Evolutionary conservation across 2,888 invertebrate genomes (phyloP).

Genomic region (Zhuqinia jingwanae): DNA sequence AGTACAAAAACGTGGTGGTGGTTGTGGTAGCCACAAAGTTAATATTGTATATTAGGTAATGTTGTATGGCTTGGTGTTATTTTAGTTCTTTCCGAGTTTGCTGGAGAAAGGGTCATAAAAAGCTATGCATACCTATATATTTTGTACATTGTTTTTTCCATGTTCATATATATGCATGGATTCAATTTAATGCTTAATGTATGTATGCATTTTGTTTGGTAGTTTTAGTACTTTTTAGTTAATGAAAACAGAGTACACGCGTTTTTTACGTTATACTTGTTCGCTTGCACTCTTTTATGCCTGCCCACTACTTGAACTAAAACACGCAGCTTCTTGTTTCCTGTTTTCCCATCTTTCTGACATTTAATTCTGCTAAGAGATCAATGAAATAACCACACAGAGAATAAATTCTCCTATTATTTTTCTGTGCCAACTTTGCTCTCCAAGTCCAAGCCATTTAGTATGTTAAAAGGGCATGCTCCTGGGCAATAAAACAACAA

Average conservation of each 20-base stretch:
- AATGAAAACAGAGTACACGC: not conserved
- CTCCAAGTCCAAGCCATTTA: not conserved
- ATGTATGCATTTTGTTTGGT: too few relatives aligned
- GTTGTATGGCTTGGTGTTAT: not conserved
- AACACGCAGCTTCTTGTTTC: not conserved
- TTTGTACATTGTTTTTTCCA: not conserved
- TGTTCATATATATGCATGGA: not conserved
- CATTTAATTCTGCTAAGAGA: slow-evolving; percentile 59
- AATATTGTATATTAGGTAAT: too few relatives aligned
- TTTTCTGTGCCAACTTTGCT: slow-evolving; percentile 57
- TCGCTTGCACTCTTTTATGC: not conserved
- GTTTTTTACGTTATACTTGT: not conserved
- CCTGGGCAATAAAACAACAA: slow-evolving; percentile 44
- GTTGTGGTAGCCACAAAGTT: slow-evolving; percentile 7
- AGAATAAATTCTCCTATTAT: slow-evolving; percentile 60
- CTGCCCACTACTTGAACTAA: not conserved
- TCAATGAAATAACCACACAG: slow-evolving; percentile 64
- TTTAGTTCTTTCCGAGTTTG: not conserved
- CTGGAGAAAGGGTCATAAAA: not conserved
- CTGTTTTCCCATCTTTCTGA: slow-evolving; percentile 45
- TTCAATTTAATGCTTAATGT: not conserved
- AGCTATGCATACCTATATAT: not conserved
- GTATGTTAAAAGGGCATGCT: not conserved
- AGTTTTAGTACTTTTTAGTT: slow-evolving; percentile 9
- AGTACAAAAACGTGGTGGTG: not conserved